Percentiles rank a stretch among this genome's conserved stretches.
Conservation (phyloP, 2,888 invertebrate genomes). For the Strigamia maritima region DNA sequence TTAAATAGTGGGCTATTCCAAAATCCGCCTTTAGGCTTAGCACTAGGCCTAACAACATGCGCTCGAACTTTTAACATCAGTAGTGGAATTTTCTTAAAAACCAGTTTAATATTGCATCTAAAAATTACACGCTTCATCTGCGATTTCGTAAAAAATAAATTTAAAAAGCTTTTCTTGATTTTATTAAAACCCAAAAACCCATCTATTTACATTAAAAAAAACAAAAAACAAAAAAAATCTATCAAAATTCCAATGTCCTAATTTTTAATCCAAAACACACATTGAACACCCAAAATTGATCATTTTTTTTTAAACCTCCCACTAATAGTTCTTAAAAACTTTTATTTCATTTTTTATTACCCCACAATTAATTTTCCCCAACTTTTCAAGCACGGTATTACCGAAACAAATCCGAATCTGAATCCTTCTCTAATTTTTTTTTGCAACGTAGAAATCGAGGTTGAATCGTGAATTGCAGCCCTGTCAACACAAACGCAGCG, state of each 20-base stretch:
- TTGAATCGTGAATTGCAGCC: background rate
- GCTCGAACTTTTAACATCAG: background rate
- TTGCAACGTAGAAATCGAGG: no score
- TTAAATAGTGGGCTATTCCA: background rate
- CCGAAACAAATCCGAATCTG: background rate
- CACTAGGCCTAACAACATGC: constrained; percentile 11
- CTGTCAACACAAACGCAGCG: background rate
- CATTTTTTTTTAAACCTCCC: no score
- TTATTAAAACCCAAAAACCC: background rate
- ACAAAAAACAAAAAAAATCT: no score
- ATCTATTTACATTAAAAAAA: background rate
- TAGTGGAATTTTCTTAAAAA: background rate
- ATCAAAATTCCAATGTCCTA: no score
- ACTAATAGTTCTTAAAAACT: no score
- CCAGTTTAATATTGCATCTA: background rate
- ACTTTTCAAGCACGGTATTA: no score
- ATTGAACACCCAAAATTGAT: no score
- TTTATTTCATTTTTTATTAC: background rate
- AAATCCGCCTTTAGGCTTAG: constrained; percentile 17
- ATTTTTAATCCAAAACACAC: no score
- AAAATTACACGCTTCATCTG: background rate
- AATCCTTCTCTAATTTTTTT: no score
- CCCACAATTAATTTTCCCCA: background rate
- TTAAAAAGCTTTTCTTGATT: background rate
- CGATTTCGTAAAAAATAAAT: background rate